Evolutionary conservation across 1,140 invertebrate species (phyloP), one percentile per base, ranked within the genome.

Genomic region (Drosophila ohnishii): DNA sequence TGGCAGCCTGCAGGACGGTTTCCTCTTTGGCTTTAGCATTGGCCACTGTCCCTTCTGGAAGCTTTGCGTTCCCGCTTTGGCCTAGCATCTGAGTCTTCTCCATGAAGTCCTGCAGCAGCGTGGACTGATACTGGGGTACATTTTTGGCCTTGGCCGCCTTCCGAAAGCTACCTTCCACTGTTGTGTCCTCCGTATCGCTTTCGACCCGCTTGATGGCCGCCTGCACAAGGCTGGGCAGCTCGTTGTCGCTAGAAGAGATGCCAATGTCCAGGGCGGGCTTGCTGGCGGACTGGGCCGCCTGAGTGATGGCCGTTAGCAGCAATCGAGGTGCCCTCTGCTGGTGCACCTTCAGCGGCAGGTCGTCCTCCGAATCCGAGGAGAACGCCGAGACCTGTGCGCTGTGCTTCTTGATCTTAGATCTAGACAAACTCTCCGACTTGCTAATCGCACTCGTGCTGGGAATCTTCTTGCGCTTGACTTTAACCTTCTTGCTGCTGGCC

Each of bases 121-220:
- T 94, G 10, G 94, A 94, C 32, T 93, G 93, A 75, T 94, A 94
- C 79, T 94, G 93, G 51, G 92, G 92, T 45, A 92, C 84, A 74
- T 84, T 82, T 11, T 91, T 92, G 3, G 90, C 72, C 61, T 92
- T 93, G 3, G 92, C 92, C 28, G 86, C 63, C 63, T 72, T 72
- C 28, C 69, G 47, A 61, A 61, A 72, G 44, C 59, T 53, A 50
- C 92, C 92, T 14, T 93, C 92, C 10, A 84, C 83, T 70, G 92
- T 92, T 48, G 93, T 93, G 65, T 94, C 93, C 79, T 95, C 95
- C 2, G 94, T 93, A 67, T 94, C 93, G 48, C 94, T 95, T 48
- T 94, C 94, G 5, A 94, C 94, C 63, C 94, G 91, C 79, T 94
- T 94, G 72, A 96, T 95, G 14, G 95, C 94, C 11, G 95, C 95